A percentile compares a stretch with the other conserved stretches of the same genome.
phyloP scores from a whole-genome alignment of 2,888 invertebrate species.

The Uropetala carovei region DNA sequence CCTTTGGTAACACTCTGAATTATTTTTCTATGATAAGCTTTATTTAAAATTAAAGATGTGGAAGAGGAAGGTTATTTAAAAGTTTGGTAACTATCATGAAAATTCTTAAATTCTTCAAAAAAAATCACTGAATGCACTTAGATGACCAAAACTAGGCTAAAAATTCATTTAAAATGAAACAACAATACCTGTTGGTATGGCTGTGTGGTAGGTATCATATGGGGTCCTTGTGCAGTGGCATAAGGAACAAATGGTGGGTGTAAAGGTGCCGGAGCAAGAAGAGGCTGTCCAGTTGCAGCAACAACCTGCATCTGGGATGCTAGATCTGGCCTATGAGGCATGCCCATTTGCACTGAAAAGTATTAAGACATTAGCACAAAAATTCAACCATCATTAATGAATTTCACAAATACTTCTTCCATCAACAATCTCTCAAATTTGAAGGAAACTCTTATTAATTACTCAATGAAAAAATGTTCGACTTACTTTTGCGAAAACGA shows the following conservation, averaged over 20 bases:
- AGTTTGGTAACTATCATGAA: neutral
- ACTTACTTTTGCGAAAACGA: conserved; percentile 75
- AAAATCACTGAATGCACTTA: neutral
- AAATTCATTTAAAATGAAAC: neutral
- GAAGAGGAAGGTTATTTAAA: neutral
- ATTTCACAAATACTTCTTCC: neutral
- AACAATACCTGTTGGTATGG: conserved; percentile 74
- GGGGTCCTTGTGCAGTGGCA: conserved; percentile 73
- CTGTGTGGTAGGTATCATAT: conserved; percentile 71
- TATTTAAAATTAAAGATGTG: neutral
- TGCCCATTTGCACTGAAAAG: conserved; percentile 74
- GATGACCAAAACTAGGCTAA: neutral
- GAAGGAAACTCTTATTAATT: neutral
- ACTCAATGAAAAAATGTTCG: neutral
- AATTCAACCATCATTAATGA: conserved; percentile 10
- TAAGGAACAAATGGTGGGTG: conserved; percentile 75
- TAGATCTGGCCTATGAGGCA: conserved; percentile 77
- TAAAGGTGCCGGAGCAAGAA: conserved; percentile 88
- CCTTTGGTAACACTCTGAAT: too few relatives aligned
- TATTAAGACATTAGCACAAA: neutral
- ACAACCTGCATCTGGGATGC: conserved; percentile 88
- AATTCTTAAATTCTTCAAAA: neutral
- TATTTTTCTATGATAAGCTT: neutral
- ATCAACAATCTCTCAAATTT: neutral
- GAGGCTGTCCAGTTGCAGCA: conserved; percentile 88